Evolutionary conservation across 2,113 vertebrate genomes (phyloP), one percentile per base, ranked within the genome.

Genomic region (Emydocephalus ijimae): DNA sequence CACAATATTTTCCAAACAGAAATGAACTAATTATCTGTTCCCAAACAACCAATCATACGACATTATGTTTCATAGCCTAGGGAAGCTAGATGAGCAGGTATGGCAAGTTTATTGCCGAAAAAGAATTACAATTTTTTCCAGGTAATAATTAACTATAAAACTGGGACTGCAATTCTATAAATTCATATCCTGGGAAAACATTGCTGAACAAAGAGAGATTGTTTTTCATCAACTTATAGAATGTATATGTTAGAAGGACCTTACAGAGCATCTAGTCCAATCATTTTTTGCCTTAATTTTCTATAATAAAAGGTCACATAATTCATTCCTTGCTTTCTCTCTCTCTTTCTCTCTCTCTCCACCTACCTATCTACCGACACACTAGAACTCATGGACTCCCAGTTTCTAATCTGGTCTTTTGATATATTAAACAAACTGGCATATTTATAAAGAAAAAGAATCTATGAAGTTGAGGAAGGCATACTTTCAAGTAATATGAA

Each of bases 51-150:
- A 14, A 45, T 87, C 57, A 54, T 87, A 23, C 69, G 74, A 24
- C 21, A 23, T 87, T 39, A 90, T 87, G 57, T 90, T 34, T 90
- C 88, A 90, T 15, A 61, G n/a, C 29, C 61, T 86, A 54, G 34
- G 45, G 81, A 87, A 90, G 81, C 92, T 89, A 87, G 89, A 39
- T 4, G 14, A 61, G n/a, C 92, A 90, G 56, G 92, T 90, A 90
- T 90, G 56, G 89, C 89, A 87, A 64, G 88, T 18, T 92, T 86
- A 85, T 29, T 93, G 74, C 48, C 74, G 56, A 93, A 57, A 93
- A 90, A 57, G 89, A 93, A 87, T 90, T 55, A 26, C 69, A n/a
- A 92, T 2, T 43, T 81, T 24, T 45, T 3, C 54, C 64, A 59
- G 43, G 90, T 48, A 55, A 88, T 81, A 92, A 92, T 93, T 86